These are phyloP conservation scores for Poeciliopsis prolifica DNA, from an alignment of 2,113 vertebrate species.

Conservation along the genomic window DNA sequence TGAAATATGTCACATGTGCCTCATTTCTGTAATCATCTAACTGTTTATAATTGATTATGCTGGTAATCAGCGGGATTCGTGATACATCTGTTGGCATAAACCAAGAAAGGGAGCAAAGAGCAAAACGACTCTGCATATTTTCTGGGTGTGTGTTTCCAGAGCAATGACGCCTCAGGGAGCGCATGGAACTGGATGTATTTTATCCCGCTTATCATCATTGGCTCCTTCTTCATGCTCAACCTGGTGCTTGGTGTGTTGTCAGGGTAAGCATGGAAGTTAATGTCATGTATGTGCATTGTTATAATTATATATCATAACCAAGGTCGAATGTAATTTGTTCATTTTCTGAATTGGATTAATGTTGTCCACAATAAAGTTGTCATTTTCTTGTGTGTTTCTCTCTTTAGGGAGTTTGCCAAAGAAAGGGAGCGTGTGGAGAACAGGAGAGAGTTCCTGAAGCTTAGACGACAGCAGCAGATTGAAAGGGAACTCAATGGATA, in stretches of 20 bases:
- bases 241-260: constrained; percentile 94
- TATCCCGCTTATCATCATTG: constrained; percentile 96
- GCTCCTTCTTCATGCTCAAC: constrained; percentile 98
- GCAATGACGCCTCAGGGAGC: constrained; percentile 94
- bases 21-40: neutral
- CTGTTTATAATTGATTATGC: neutral
- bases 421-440: constrained; percentile 94
- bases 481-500: constrained; percentile 93
- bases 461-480: constrained; percentile 92
- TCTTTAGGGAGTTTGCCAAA: constrained; percentile 91
- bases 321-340: neutral
- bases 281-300: neutral
- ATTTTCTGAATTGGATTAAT: neutral
- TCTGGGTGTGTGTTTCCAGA: constrained; percentile 76
- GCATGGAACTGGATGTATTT: constrained; percentile 97
- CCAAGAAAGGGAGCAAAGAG: neutral
- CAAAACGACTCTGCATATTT: constrained; percentile 22
- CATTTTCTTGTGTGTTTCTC: neutral
- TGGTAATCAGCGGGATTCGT: constrained; percentile 11
- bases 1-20: neutral
- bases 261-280: constrained; percentile 80
- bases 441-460: constrained; percentile 90
- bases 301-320: neutral
- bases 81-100: constrained; percentile 9
- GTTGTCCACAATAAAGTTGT: neutral